A percentile compares a stretch with the other conserved stretches of the same genome.
Conservation (phyloP, 2,113 vertebrate genomes). For the Xiphophorus couchianus region DNA sequence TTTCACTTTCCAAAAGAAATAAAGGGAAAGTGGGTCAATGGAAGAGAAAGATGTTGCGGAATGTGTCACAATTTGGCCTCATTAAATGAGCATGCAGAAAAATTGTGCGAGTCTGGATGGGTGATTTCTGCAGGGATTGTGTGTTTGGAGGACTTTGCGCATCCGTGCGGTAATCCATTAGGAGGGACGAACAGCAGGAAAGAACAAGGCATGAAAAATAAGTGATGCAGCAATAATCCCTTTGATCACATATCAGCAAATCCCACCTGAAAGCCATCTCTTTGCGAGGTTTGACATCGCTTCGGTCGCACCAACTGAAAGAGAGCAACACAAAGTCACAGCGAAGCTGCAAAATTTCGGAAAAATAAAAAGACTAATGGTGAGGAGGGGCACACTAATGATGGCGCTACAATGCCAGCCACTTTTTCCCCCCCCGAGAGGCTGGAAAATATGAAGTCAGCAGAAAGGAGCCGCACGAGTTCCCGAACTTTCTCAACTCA, state of each 20-base stretch:
- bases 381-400: slow-evolving; percentile 19
- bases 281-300: slow-evolving; percentile 24
- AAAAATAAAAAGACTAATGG: slow-evolving; percentile 19
- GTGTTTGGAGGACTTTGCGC: slow-evolving; percentile 6
- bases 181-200: slow-evolving; percentile 23
- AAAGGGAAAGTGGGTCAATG: slow-evolving; percentile 67
- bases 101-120: slow-evolving; percentile 35
- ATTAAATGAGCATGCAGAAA: slow-evolving; percentile 57
- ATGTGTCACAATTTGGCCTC: slow-evolving; percentile 41
- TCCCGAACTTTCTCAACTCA: slow-evolving; percentile 17
- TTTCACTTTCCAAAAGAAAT: slow-evolving; percentile 59
- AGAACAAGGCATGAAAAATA: slow-evolving; percentile 48
- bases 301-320: slow-evolving; percentile 14
- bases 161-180: slow-evolving; percentile 18
- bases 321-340: slow-evolving; percentile 6
- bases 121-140: slow-evolving; percentile 31
- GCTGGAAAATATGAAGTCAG: slow-evolving; percentile 14
- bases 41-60: slow-evolving; percentile 41
- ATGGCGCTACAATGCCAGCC: slow-evolving; percentile 27
- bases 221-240: slow-evolving; percentile 43
- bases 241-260: slow-evolving; percentile 57
- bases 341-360: slow-evolving; percentile 21
- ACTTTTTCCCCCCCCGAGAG: background rate
- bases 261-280: slow-evolving; percentile 54
- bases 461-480: slow-evolving; percentile 16